phyloP scores from a whole-genome alignment of 1,140 invertebrate species.

The Apocrypta bakeri region DNA sequence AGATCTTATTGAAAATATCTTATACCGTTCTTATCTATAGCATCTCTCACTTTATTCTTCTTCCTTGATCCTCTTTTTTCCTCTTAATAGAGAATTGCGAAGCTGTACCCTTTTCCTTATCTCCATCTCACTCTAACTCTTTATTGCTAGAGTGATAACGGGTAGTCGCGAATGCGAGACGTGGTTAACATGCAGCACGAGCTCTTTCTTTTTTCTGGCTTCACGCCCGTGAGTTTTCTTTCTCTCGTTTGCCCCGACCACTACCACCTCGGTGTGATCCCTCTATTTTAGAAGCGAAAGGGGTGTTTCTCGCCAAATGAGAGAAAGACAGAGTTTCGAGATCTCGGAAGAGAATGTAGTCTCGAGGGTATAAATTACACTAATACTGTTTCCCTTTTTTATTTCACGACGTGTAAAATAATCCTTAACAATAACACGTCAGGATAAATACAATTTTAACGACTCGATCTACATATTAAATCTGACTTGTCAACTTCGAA shows the following conservation, averaged over 20 bases:
- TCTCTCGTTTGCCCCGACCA: background rate
- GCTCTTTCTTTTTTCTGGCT: background rate
- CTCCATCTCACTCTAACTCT: background rate
- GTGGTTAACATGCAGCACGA: constrained; percentile 5
- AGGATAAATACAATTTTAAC: background rate
- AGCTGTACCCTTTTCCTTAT: background rate
- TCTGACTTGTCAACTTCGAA: background rate
- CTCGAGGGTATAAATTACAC: background rate
- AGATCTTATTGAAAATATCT: constrained; percentile 21
- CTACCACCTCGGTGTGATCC: background rate
- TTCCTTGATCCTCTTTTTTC: background rate
- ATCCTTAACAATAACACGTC: no score
- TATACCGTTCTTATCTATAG: constrained; percentile 4
- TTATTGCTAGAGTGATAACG: constrained; percentile 18
- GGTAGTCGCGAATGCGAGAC: background rate
- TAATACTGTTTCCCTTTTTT: background rate
- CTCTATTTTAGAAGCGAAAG: background rate
- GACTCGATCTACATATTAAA: no score
- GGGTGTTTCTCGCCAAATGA: background rate
- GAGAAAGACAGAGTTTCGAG: background rate
- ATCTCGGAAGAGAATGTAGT: background rate
- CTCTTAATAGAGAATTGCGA: constrained; percentile 26
- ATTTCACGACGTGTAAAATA: background rate
- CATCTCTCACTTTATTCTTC: constrained; percentile 27
- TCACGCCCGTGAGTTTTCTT: background rate